A percentile compares a stretch with the other conserved stretches of the same genome.
Evolutionary conservation across 2,797 vertebrate species (phyloP).

Genomic region (Acrossocheilus fasciatus): DNA sequence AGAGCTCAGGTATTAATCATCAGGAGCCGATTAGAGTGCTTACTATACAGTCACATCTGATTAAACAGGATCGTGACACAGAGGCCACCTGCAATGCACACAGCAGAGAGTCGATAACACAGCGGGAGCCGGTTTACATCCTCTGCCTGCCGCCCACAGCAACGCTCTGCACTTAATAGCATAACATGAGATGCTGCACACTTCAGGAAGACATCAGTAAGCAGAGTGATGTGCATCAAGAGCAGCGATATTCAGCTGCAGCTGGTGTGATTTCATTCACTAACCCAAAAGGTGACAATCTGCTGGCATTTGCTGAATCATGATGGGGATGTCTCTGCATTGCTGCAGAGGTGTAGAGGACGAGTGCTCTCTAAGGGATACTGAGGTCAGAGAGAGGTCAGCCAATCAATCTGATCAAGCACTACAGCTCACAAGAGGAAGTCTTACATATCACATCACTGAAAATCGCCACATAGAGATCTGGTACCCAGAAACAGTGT

Average conservation of each 20-base stretch:
- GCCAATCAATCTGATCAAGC: slow-evolving; percentile 24
- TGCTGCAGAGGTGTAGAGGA: slow-evolving; percentile 4
- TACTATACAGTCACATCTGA: slow-evolving; percentile 29
- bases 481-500: neutral
- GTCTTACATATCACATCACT: neutral
- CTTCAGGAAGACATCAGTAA: neutral
- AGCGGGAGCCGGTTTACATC: slow-evolving; percentile 18
- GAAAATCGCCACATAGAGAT: neutral
- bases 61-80: slow-evolving; percentile 33
- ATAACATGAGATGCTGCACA: slow-evolving; percentile 1
- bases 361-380: slow-evolving; percentile 31
- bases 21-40: slow-evolving; percentile 39
- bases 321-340: neutral
- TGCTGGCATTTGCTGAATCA: slow-evolving; percentile 36
- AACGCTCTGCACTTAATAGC: neutral
- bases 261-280: slow-evolving; percentile 19
- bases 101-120: slow-evolving; percentile 31
- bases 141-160: slow-evolving; percentile 14
- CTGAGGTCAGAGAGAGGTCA: slow-evolving; percentile 50
- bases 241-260: neutral
- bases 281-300: slow-evolving; percentile 25
- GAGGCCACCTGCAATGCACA: slow-evolving; percentile 16
- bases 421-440: neutral
- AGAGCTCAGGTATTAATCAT: slow-evolving; percentile 36
- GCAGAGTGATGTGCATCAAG: neutral